Evolutionary conservation across 2,888 invertebrate species (phyloP).

Genomic region (Brachyptera putata): DNA sequence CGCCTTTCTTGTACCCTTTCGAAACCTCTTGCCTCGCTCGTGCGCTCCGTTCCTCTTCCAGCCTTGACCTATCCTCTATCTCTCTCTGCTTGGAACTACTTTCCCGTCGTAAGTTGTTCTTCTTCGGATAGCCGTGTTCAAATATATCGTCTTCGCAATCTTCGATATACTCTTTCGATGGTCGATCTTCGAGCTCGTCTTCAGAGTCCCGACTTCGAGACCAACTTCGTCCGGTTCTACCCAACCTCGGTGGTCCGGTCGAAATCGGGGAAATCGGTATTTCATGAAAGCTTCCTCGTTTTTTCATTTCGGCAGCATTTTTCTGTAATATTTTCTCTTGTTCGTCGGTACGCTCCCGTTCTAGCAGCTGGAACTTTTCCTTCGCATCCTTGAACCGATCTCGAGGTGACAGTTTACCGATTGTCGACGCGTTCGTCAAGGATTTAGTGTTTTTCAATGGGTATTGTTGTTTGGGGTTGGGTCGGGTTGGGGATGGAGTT

Average conservation of each 20-base stretch:
- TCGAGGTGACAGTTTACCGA: slow-evolving; percentile 9
- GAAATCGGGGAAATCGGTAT: slow-evolving; percentile 16
- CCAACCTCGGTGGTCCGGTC: slow-evolving; percentile 25
- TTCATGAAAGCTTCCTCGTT: slow-evolving; percentile 2
- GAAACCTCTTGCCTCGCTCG: neutral
- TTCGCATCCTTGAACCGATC: slow-evolving; percentile 71
- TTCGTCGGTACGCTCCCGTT: slow-evolving; percentile 61
- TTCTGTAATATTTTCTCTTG: slow-evolving; percentile 42
- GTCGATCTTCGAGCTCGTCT: slow-evolving; percentile 27
- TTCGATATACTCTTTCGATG: neutral
- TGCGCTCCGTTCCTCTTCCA: neutral
- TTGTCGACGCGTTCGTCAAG: neutral
- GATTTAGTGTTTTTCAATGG: slow-evolving; percentile 5
- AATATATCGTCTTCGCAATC: slow-evolving; percentile 23
- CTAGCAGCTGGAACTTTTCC: slow-evolving; percentile 77
- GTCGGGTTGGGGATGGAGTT: slow-evolving; percentile 42
- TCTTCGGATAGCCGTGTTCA: slow-evolving; percentile 20
- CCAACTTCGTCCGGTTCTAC: slow-evolving; percentile 16
- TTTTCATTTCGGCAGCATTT: neutral
- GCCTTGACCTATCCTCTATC: neutral
- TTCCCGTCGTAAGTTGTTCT: neutral
- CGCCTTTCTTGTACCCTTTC: neutral
- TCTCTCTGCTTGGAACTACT: slow-evolving; percentile 4
- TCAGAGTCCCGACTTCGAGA: slow-evolving; percentile 27
- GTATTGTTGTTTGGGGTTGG: neutral